Percentiles rank a stretch among this genome's conserved stretches.
Evolutionary conservation across 1,140 invertebrate species (phyloP).

Genomic region (Bathynomus jamesi): DNA sequence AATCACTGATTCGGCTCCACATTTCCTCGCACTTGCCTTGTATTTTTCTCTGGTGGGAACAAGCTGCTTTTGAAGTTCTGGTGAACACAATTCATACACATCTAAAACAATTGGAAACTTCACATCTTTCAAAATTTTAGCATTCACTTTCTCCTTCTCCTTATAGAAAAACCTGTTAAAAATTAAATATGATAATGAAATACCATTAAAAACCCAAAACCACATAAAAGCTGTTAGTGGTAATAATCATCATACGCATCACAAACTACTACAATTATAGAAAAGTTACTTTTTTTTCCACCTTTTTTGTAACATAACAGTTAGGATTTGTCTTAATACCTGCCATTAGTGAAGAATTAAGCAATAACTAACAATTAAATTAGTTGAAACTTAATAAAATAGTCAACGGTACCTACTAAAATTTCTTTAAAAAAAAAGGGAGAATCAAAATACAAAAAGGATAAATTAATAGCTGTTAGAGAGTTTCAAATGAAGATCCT

Average conservation of each 20-base stretch:
- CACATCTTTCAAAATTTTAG: constrained; percentile 96
- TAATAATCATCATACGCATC: background rate
- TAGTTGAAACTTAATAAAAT: no score
- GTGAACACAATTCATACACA: constrained; percentile 87
- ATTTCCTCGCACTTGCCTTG: constrained; percentile 62
- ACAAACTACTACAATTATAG: background rate
- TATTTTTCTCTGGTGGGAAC: constrained; percentile 83
- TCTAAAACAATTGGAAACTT: constrained; percentile 95
- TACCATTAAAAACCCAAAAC: background rate
- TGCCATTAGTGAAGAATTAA: no score
- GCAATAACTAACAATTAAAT: no score
- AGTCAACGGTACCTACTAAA: no score
- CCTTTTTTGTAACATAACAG: background rate
- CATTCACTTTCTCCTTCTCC: constrained; percentile 91
- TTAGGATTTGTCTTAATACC: no score
- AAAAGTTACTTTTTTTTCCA: background rate
- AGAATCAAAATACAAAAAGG: no score
- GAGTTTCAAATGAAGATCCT: no score
- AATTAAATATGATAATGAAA: background rate
- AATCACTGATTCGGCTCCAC: no score
- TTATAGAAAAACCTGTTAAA: constrained; percentile 83
- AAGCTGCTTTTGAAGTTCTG: constrained; percentile 82
- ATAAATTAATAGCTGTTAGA: no score
- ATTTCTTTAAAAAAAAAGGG: no score
- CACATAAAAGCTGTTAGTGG: background rate